Conservation (phyloP, 2,888 invertebrate species). For the Xestia rhomboidea region DNA sequence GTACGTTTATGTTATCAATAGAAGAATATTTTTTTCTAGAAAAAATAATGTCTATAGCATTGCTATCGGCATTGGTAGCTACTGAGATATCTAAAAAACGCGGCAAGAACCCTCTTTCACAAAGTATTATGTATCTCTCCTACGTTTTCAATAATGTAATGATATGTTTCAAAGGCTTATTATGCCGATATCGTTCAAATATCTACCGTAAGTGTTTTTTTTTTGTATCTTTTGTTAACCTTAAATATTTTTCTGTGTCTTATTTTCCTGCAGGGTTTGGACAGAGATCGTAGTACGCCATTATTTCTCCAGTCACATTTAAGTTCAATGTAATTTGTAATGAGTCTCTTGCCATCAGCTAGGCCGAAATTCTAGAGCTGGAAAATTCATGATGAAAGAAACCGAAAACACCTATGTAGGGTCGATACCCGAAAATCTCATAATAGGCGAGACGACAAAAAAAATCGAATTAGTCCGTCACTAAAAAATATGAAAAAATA, state of each 20-base stretch:
- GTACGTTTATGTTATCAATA: no score
- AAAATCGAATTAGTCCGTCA: no score
- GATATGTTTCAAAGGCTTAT: conserved; percentile 19
- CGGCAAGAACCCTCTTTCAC: conserved; percentile 14
- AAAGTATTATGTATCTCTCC: conserved; percentile 15
- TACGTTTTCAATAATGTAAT: conserved; percentile 38
- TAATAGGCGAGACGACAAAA: no score
- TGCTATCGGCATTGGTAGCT: neutral
- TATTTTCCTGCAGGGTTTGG: neutral
- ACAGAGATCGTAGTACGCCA: neutral
- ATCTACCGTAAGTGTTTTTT: conserved; percentile 12
- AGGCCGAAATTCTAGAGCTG: neutral
- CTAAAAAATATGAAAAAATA: no score
- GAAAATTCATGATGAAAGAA: neutral
- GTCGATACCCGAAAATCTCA: neutral
- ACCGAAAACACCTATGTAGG: neutral
- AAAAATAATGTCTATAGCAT: neutral
- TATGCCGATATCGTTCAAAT: conserved; percentile 25
- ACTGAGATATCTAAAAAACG: conserved; percentile 15
- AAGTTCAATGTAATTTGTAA: neutral
- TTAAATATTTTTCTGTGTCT: neutral
- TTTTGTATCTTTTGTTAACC: neutral
- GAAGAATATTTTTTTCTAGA: neutral
- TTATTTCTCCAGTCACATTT: neutral
- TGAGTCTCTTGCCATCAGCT: neutral